A percentile compares a stretch with the other conserved stretches of the same genome.
These are phyloP conservation scores for Larimichthys polyactis DNA, from an alignment of 2,113 vertebrate genomes.

Conservation along the genomic window DNA sequence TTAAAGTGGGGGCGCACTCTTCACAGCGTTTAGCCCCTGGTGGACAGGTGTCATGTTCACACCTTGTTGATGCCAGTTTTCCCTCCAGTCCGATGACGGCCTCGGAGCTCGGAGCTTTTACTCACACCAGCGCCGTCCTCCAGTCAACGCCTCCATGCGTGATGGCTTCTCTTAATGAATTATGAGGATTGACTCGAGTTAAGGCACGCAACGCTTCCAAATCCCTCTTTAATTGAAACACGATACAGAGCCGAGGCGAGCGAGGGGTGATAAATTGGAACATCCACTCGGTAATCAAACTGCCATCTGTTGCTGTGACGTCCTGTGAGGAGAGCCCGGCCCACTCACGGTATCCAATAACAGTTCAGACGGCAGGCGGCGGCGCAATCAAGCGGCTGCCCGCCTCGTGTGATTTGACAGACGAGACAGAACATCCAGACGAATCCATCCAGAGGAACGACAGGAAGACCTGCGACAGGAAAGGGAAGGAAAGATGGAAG, in stretches of 20 bases:
- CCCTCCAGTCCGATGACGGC: background rate
- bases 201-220: constrained; percentile 41
- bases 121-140: constrained; percentile 18
- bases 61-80: background rate
- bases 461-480: background rate
- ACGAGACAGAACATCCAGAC: constrained; percentile 7
- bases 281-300: constrained; percentile 65
- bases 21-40: background rate
- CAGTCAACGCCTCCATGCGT: constrained; percentile 21
- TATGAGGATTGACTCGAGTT: constrained; percentile 35
- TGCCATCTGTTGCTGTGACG: constrained; percentile 66
- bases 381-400: background rate
- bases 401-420: background rate
- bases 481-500: background rate
- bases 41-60: background rate
- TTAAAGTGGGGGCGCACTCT: no score
- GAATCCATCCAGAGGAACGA: background rate
- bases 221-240: constrained; percentile 77
- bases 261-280: constrained; percentile 57
- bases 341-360: constrained; percentile 11
- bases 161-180: constrained; percentile 61
- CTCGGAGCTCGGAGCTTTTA: constrained; percentile 3
- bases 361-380: background rate
- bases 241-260: constrained; percentile 58
- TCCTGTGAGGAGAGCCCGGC: background rate